Evolutionary conservation across 2,888 invertebrate species (phyloP).

Genomic region (Allygus modestus): DNA sequence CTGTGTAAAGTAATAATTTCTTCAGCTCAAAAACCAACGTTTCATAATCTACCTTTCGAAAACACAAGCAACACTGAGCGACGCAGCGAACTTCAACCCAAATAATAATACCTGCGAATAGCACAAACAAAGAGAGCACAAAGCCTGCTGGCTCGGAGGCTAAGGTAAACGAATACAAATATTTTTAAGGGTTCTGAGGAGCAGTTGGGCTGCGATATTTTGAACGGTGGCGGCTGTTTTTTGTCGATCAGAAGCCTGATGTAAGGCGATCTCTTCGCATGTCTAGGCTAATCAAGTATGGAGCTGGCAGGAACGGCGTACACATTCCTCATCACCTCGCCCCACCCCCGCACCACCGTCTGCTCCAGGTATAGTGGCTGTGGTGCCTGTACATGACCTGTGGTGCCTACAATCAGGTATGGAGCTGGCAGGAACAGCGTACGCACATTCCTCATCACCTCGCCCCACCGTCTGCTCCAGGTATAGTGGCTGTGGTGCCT

Average conservation of each 20-base stretch:
- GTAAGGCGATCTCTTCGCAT: slow-evolving; percentile 58
- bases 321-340: slow-evolving; percentile 35
- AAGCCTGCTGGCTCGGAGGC: neutral
- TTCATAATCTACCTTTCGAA: too few relatives aligned
- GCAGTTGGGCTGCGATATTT: slow-evolving; percentile 41
- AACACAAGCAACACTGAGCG: too few relatives aligned
- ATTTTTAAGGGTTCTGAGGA: slow-evolving; percentile 53
- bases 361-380: neutral
- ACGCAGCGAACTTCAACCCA: too few relatives aligned
- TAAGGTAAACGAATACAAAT: slow-evolving; percentile 47
- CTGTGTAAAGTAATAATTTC: too few relatives aligned
- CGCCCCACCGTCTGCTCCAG: too few relatives aligned
- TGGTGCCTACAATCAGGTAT: slow-evolving; percentile 51
- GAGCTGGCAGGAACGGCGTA: slow-evolving; percentile 13
- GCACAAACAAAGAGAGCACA: too few relatives aligned
- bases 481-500: neutral
- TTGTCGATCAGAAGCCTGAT: slow-evolving; percentile 57
- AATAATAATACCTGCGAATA: too few relatives aligned
- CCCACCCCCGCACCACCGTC: neutral
- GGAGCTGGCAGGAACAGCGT: slow-evolving; percentile 5
- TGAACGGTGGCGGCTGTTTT: slow-evolving; percentile 58
- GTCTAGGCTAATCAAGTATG: slow-evolving; percentile 49
- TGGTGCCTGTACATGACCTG: too few relatives aligned
- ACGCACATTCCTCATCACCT: slow-evolving; percentile 16
- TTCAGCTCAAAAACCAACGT: too few relatives aligned